Evolutionary conservation across 2,797 vertebrate genomes (phyloP).

Genomic region (Rhinoraja longicauda): DNA sequence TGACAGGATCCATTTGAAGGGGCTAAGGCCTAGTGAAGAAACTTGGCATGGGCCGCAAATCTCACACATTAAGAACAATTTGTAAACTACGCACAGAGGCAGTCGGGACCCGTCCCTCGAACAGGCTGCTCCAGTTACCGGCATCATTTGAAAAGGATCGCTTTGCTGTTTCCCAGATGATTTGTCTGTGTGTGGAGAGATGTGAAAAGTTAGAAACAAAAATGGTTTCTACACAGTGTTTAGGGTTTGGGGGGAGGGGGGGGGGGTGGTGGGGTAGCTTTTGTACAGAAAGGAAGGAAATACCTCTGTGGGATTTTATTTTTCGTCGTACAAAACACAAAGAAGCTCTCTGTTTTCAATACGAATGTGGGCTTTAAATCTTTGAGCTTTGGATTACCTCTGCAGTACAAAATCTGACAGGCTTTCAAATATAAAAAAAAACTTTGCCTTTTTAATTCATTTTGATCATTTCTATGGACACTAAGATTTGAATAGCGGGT

Average conservation of each 20-base stretch:
- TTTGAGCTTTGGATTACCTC: constrained; percentile 73
- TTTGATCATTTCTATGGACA: constrained; percentile 68
- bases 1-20: constrained; percentile 60
- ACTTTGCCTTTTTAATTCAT: constrained; percentile 58
- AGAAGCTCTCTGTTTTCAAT: constrained; percentile 70
- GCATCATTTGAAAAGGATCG: constrained; percentile 57
- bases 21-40: constrained; percentile 48
- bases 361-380: constrained; percentile 72
- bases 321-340: constrained; percentile 68
- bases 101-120: constrained; percentile 52
- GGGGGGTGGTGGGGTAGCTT: constrained; percentile 50
- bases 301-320: constrained; percentile 70
- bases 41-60: constrained; percentile 58
- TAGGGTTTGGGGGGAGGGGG: background rate
- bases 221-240: constrained; percentile 59
- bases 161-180: constrained; percentile 65
- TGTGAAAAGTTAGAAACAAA: constrained; percentile 73
- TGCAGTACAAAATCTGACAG: constrained; percentile 71
- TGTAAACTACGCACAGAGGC: constrained; percentile 56
- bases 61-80: constrained; percentile 60
- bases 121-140: constrained; percentile 61
- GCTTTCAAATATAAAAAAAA: constrained; percentile 73
- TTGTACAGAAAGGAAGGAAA: constrained; percentile 70
- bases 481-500: constrained; percentile 62
- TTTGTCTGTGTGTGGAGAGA: constrained; percentile 60